phyloP scores from a whole-genome alignment of 2,888 invertebrate species.

The Aporophyla lueneburgensis region DNA sequence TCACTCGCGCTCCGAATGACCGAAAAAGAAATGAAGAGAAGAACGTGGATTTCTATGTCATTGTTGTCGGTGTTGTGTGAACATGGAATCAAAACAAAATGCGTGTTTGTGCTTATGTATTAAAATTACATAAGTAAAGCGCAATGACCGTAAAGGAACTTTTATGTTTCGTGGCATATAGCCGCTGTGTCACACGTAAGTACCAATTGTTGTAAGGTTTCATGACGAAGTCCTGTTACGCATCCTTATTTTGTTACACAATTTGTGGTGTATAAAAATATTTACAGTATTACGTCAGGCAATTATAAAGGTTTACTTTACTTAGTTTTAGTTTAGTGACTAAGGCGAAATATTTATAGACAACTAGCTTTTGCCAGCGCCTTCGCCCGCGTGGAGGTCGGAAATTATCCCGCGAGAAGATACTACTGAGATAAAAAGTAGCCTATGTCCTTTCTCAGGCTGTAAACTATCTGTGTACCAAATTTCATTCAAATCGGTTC shows the following conservation, averaged over 20 bases:
- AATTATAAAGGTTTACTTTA: slow-evolving; percentile 39
- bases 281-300: slow-evolving; percentile 46
- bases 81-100: background rate
- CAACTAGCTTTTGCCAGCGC: too few relatives aligned
- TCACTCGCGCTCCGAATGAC: background rate
- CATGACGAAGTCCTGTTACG: slow-evolving; percentile 52
- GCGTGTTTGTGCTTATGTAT: background rate
- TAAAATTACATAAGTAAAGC: slow-evolving; percentile 30
- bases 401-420: too few relatives aligned
- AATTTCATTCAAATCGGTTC: too few relatives aligned
- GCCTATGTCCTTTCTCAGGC: too few relatives aligned
- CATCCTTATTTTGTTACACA: slow-evolving; percentile 48
- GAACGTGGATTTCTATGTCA: background rate
- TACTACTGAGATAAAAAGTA: too few relatives aligned
- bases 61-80: background rate
- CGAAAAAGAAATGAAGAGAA: background rate
- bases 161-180: slow-evolving; percentile 5
- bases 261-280: slow-evolving; percentile 44
- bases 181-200: slow-evolving; percentile 33
- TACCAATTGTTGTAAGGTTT: slow-evolving; percentile 46
- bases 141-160: slow-evolving; percentile 34
- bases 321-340: slow-evolving; percentile 37
- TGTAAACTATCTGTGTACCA: too few relatives aligned
- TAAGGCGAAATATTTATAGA: slow-evolving; percentile 47
- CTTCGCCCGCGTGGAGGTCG: too few relatives aligned